Percentiles rank a stretch among this genome's conserved stretches.
Conservation (phyloP, 2,113 vertebrate species). For the Gobius niger region DNA sequence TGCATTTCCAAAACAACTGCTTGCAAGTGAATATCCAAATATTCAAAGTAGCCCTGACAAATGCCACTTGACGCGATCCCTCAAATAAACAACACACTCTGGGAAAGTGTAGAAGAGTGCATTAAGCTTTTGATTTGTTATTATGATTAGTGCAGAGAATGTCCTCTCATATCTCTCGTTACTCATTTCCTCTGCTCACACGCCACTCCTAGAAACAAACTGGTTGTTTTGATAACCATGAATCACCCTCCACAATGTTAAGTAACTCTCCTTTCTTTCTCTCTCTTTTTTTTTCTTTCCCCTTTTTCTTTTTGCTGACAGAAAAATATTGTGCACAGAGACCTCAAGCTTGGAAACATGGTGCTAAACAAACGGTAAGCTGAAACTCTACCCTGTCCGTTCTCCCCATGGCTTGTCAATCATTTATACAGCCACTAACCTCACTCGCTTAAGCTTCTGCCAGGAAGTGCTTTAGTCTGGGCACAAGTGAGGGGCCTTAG, state of each 20-base stretch:
- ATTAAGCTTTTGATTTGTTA: conserved; percentile 27
- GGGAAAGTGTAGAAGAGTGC: background rate
- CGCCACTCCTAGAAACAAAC: conserved; percentile 55
- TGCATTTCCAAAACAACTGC: background rate
- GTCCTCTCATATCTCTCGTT: conserved; percentile 31
- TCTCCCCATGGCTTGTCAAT: background rate
- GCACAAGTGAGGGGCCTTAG: conserved; percentile 12
- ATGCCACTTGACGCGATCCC: background rate
- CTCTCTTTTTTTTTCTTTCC: conserved; percentile 8
- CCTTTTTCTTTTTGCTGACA: conserved; percentile 60
- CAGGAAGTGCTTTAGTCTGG: conserved; percentile 28
- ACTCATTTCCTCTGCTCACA: conserved; percentile 42
- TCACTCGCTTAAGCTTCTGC: conserved; percentile 21
- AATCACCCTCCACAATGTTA: conserved; percentile 34
- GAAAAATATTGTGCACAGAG: conserved; percentile 99
- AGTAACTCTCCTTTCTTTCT: background rate
- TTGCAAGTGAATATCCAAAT: background rate
- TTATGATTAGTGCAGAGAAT: conserved; percentile 19
- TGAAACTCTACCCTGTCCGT: background rate
- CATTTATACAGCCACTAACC: conserved; percentile 7
- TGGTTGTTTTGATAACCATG: conserved; percentile 44
- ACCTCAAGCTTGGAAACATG: conserved; percentile 99
- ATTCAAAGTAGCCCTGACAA: background rate
- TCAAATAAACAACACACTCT: too few relatives aligned
- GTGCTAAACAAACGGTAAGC: conserved; percentile 98